A percentile compares a stretch with the other conserved stretches of the same genome.
These are phyloP conservation scores for fruit fly (Drosophila melanogaster) DNA, from an alignment of 1,140 invertebrate species.

Conservation along the genomic window DNA sequence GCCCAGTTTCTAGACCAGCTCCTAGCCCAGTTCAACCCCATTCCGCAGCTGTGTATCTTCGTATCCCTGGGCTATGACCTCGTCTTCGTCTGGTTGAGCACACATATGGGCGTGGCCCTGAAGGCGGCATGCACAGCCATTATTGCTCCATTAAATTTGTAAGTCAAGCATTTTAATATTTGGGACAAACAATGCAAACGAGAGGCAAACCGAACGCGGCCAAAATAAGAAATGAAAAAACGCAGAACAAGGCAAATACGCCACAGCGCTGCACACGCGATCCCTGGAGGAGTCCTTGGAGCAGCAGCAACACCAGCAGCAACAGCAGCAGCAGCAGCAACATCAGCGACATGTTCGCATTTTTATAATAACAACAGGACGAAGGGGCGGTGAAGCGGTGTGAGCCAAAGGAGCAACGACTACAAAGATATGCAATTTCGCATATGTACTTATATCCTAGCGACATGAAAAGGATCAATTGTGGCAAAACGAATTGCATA, in stretches of 20 bases:
- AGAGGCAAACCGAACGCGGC: slow-evolving; percentile 59
- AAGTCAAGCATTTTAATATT: slow-evolving; percentile 84
- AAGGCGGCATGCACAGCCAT: slow-evolving; percentile 73
- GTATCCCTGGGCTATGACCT: slow-evolving; percentile 39
- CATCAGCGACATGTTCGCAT: slow-evolving; percentile 48
- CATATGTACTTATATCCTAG: slow-evolving; percentile 83
- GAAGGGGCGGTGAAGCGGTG: slow-evolving; percentile 32
- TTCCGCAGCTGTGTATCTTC: slow-evolving; percentile 25
- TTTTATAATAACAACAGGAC: slow-evolving; percentile 58
- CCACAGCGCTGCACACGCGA: slow-evolving; percentile 53
- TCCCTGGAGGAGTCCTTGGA: slow-evolving; percentile 49
- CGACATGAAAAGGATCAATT: slow-evolving; percentile 83
- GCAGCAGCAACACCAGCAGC: slow-evolving; percentile 15
- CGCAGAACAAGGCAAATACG: slow-evolving; percentile 51
- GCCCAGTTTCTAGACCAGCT: slow-evolving; percentile 1
- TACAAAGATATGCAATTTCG: slow-evolving; percentile 83
- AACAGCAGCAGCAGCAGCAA: slow-evolving; percentile 8
- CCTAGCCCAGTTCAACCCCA: background rate
- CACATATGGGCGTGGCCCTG: slow-evolving; percentile 32
- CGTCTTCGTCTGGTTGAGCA: slow-evolving; percentile 35
- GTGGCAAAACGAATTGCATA: slow-evolving; percentile 83
- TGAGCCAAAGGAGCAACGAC: slow-evolving; percentile 53
- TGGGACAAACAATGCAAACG: slow-evolving; percentile 82
- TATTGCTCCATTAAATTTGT: slow-evolving; percentile 83
- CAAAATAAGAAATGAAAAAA: slow-evolving; percentile 41